Conservation (phyloP, 35 echinoderm and acorn worm species). For the Ptychodera flava region DNA sequence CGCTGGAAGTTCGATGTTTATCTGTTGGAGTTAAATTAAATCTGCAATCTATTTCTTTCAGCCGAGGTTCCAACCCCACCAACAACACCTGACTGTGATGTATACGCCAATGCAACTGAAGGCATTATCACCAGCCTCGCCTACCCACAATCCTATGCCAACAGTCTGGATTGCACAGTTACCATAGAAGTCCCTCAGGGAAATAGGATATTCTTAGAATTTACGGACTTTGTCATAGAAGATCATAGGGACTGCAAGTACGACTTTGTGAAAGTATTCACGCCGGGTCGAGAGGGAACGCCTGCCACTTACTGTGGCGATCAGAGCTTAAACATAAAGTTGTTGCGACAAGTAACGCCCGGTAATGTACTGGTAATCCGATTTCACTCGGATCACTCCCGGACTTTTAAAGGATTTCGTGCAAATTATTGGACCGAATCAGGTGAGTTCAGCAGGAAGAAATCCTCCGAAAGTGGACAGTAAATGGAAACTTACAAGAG, state of each 20-base stretch:
- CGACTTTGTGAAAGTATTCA: conserved; percentile 1
- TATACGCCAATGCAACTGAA: background rate
- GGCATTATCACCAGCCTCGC: background rate
- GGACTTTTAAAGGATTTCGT: conserved; percentile 5
- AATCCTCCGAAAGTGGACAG: no score
- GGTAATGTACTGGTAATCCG: background rate
- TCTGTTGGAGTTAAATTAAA: no score
- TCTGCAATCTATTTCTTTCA: background rate
- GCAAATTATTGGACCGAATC: conserved; percentile 13
- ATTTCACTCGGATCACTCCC: conserved; percentile 7
- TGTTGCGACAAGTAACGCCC: background rate
- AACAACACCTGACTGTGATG: background rate
- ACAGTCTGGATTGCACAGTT: background rate
- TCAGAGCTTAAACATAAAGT: background rate
- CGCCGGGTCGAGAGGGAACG: background rate
- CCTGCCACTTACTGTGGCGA: background rate
- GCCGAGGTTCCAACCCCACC: background rate
- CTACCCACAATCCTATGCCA: background rate
- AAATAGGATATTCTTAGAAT: conserved; percentile 8
- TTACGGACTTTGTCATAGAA: background rate
- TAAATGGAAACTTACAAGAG: no score
- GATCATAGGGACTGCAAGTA: background rate
- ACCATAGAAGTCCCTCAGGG: background rate
- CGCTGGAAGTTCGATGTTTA: no score
- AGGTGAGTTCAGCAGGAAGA: background rate